These are phyloP conservation scores for Ranitomeya variabilis DNA, from an alignment of 2,113 vertebrate species.

Conservation along the genomic window DNA sequence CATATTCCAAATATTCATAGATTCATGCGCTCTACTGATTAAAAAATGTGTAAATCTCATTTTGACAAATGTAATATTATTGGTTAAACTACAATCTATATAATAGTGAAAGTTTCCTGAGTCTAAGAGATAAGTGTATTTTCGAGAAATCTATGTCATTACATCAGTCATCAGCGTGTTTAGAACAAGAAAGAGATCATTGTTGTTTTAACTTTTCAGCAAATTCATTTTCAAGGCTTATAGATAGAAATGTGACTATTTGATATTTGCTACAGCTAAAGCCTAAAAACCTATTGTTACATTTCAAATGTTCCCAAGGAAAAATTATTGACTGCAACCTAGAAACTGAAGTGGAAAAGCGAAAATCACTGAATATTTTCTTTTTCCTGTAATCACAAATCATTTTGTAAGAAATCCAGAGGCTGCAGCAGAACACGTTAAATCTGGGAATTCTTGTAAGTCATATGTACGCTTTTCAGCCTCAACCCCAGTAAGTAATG, in stretches of 20 bases:
- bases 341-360: background rate
- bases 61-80: too few species aligned
- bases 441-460: slow-evolving; percentile 72
- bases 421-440: slow-evolving; percentile 62
- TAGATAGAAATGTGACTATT: background rate
- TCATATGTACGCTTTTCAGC: slow-evolving; percentile 60
- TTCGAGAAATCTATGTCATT: background rate
- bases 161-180: background rate
- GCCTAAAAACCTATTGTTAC: background rate
- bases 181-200: background rate
- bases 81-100: too few species aligned
- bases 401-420: background rate
- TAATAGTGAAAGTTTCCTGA: background rate
- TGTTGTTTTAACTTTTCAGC: background rate
- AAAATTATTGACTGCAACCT: background rate
- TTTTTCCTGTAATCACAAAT: background rate
- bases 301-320: slow-evolving; percentile 13
- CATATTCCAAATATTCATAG: too few species aligned
- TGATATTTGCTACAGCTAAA: background rate
- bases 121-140: background rate
- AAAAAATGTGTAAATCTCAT: too few species aligned
- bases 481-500: slow-evolving; percentile 78
- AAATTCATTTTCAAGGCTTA: background rate
- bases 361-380: background rate
- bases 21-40: too few species aligned